Evolutionary conservation across 2,113 vertebrate genomes (phyloP).

Genomic region (Melanocharis versteri): DNA sequence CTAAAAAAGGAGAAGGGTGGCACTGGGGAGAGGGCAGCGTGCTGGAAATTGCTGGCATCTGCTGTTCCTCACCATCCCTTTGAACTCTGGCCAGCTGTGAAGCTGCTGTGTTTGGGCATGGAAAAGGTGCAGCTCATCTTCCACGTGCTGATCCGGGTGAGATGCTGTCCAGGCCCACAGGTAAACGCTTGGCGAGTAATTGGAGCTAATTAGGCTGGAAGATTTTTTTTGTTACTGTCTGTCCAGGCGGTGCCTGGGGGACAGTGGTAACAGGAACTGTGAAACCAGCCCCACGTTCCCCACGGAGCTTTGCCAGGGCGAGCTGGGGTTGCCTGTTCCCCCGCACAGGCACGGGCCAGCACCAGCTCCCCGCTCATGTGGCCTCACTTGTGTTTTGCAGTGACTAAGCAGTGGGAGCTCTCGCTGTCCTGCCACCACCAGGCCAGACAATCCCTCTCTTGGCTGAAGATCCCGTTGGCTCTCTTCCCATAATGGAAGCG

Average conservation of each 20-base stretch:
- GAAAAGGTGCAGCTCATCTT: not conserved
- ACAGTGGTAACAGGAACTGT: not conserved
- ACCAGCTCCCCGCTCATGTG: not conserved
- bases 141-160: not conserved
- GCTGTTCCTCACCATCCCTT: not conserved
- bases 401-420: not conserved
- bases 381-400: constrained; percentile 65
- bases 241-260: not conserved
- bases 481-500: constrained; percentile 68
- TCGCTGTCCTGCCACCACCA: not conserved
- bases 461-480: not conserved
- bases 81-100: not conserved
- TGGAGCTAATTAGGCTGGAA: constrained; percentile 10
- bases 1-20: constrained; percentile 21
- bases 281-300: not conserved
- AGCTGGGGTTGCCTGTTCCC: not conserved
- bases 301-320: not conserved
- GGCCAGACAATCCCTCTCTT: not conserved
- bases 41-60: not conserved
- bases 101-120: not conserved
- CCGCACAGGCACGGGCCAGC: not conserved
- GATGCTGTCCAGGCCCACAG: not conserved
- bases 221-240: not conserved
- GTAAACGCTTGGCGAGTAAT: not conserved
- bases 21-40: not conserved